Evolutionary conservation across 1,140 invertebrate species (phyloP).

Genomic region (Teleopsis dalmanni): DNA sequence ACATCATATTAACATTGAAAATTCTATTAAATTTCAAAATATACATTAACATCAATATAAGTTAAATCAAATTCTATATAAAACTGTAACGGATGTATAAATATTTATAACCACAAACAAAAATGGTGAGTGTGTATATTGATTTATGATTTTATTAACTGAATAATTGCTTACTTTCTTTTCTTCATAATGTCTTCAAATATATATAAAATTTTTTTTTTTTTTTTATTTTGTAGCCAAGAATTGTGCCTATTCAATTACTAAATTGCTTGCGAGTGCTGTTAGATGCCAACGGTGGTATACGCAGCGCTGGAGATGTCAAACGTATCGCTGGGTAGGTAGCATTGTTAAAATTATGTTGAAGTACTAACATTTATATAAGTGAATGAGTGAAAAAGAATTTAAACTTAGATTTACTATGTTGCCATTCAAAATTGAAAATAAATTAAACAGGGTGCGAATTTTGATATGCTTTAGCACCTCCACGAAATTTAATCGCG

Average conservation of each 20-base stretch:
- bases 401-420: not conserved
- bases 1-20: too few species aligned
- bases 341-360: too few species aligned
- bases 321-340: slow-evolving; percentile 66
- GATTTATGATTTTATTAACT: too few species aligned
- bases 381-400: not conserved
- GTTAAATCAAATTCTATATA: too few species aligned
- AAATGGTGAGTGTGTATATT: too few species aligned
- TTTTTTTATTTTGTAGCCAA: slow-evolving; percentile 61
- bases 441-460: slow-evolving; percentile 1
- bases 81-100: too few species aligned
- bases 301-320: slow-evolving; percentile 79
- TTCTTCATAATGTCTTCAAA: slow-evolving; percentile 1
- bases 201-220: slow-evolving; percentile 8
- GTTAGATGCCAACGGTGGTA: slow-evolving; percentile 72
- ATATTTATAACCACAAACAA: too few species aligned
- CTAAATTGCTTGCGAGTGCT: slow-evolving; percentile 79
- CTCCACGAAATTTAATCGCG: not conserved
- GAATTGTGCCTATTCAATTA: slow-evolving; percentile 82
- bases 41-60: too few species aligned
- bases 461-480: not conserved
- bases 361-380: not conserved
- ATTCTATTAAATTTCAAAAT: too few species aligned
- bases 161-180: too few species aligned
- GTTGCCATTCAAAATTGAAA: not conserved